These are phyloP conservation scores for Leptura quadrifasciata DNA, from an alignment of 2,888 invertebrate species.

Conservation along the genomic window DNA sequence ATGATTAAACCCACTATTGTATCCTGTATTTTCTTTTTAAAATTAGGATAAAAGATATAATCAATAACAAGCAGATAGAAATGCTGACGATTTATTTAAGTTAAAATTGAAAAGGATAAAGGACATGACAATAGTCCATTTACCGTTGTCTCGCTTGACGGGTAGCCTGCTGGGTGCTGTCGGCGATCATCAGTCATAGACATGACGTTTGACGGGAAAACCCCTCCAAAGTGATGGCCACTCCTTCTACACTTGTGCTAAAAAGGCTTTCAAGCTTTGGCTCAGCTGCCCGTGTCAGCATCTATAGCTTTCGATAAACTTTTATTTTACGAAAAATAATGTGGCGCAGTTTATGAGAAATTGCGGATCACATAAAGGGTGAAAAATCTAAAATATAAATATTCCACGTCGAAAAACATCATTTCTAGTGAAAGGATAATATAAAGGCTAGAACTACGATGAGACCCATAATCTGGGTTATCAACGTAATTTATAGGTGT, in stretches of 20 bases:
- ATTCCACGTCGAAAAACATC: background rate
- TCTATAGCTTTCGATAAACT: constrained; percentile 38
- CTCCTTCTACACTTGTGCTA: constrained; percentile 44
- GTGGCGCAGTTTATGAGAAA: background rate
- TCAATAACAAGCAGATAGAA: constrained; percentile 36
- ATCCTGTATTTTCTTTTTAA: constrained; percentile 5
- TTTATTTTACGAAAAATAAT: constrained; percentile 37
- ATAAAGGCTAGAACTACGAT: too few relatives aligned
- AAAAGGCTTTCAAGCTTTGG: constrained; percentile 39
- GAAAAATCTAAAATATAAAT: constrained; percentile 3
- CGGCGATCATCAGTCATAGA: constrained; percentile 64
- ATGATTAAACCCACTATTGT: background rate
- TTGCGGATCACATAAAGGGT: constrained; percentile 1
- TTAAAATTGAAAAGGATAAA: constrained; percentile 50
- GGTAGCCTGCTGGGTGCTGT: constrained; percentile 52
- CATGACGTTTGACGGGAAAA: constrained; percentile 64
- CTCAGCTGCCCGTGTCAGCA: constrained; percentile 37
- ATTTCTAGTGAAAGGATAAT: too few relatives aligned
- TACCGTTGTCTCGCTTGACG: constrained; percentile 57
- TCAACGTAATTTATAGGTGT: too few relatives aligned
- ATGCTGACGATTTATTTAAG: constrained; percentile 34
- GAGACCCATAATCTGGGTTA: too few relatives aligned
- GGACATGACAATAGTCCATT: constrained; percentile 57
- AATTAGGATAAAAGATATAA: constrained; percentile 21
- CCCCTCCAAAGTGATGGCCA: constrained; percentile 65